A percentile compares a stretch with the other conserved stretches of the same genome.
These are phyloP conservation scores for Drosophila chauvacae DNA, from an alignment of 1,140 invertebrate species.

Conservation along the genomic window DNA sequence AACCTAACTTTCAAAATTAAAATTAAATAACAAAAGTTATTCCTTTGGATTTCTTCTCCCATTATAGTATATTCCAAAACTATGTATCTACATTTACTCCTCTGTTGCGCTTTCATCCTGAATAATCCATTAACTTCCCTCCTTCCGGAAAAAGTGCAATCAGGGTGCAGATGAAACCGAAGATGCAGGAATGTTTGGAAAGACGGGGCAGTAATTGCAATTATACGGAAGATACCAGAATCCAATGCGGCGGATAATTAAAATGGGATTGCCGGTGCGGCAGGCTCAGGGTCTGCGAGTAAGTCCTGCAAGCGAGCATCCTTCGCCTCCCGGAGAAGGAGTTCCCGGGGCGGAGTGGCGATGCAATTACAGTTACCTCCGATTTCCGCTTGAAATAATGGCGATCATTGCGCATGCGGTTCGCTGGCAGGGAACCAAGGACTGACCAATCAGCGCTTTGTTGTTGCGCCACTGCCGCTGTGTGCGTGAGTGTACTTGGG, in stretches of 20 bases:
- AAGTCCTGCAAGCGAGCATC: slow-evolving; percentile 25
- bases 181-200: not conserved
- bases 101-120: not conserved
- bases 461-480: slow-evolving; percentile 29
- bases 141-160: not conserved
- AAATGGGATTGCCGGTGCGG: slow-evolving; percentile 25
- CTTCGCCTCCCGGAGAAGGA: slow-evolving; percentile 1
- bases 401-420: slow-evolving; percentile 77
- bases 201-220: slow-evolving; percentile 24
- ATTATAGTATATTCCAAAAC: not conserved
- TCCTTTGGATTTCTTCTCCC: not conserved
- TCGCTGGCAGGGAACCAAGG: slow-evolving; percentile 2
- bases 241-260: slow-evolving; percentile 24
- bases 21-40: not conserved
- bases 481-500: slow-evolving; percentile 8
- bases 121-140: not conserved
- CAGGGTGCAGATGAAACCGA: slow-evolving; percentile 4
- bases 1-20: not conserved
- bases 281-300: slow-evolving; percentile 21
- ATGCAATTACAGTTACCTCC: slow-evolving; percentile 39
- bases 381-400: slow-evolving; percentile 65
- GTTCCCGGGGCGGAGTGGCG: slow-evolving; percentile 18
- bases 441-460: slow-evolving; percentile 72
- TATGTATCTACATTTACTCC: too few relatives aligned
- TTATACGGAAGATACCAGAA: slow-evolving; percentile 22